Percentiles rank a stretch among this genome's conserved stretches.
Conservation (phyloP, 2,113 vertebrate species). For the Lasiurus borealis region DNA sequence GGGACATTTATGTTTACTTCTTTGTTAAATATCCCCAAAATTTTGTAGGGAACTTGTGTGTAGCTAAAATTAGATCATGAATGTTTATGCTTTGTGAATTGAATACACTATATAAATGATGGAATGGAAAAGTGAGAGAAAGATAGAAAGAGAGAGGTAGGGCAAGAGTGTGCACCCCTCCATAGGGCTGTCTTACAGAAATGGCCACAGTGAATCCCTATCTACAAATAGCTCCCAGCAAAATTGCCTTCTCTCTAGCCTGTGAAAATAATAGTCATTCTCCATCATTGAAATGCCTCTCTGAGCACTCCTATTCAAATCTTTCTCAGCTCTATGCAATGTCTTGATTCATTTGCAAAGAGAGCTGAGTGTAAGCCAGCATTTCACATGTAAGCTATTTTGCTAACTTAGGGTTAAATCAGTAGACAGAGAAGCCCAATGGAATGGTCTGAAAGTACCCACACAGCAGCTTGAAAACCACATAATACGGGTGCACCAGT, state of each 20-base stretch:
- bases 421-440: background rate
- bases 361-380: background rate
- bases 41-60: background rate
- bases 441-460: background rate
- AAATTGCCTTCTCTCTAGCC: background rate
- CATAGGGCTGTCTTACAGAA: background rate
- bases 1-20: background rate
- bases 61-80: conserved; percentile 18
- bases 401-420: conserved; percentile 3
- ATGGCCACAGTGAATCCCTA: background rate
- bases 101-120: background rate
- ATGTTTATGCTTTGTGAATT: background rate
- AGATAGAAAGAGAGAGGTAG: background rate
- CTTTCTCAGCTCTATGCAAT: background rate
- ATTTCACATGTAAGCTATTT: background rate
- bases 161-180: background rate
- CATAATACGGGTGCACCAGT: background rate
- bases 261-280: background rate
- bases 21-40: conserved; percentile 47
- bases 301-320: background rate
- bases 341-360: background rate
- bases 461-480: background rate
- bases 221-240: conserved; percentile 26
- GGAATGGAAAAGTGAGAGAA: background rate
- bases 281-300: background rate